These are phyloP conservation scores for Ataeniobius toweri DNA, from an alignment of 2,797 vertebrate species.

Conservation along the genomic window DNA sequence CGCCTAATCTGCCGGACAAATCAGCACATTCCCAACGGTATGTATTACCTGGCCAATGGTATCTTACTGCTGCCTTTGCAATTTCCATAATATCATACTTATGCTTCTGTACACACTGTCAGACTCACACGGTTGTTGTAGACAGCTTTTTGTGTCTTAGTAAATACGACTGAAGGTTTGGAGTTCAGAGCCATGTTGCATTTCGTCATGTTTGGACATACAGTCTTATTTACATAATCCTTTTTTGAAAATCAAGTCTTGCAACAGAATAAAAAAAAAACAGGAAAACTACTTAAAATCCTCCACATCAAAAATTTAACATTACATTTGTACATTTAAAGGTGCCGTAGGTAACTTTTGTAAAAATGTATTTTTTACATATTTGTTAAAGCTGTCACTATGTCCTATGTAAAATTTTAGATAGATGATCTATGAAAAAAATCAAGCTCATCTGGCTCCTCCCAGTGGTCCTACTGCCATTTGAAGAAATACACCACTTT, in stretches of 20 bases:
- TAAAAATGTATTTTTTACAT: too few species aligned
- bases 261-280: not conserved
- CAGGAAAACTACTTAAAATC: not conserved
- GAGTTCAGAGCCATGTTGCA: not conserved
- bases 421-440: too few species aligned
- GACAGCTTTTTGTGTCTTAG: not conserved
- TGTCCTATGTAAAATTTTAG: too few species aligned
- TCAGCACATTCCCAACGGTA: constrained; percentile 30
- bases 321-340: not conserved
- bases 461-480: too few species aligned
- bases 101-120: constrained; percentile 9
- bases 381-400: too few species aligned
- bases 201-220: not conserved
- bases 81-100: constrained; percentile 54
- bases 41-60: constrained; percentile 1
- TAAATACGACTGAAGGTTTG: not conserved
- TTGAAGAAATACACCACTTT: too few species aligned
- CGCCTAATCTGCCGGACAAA: constrained; percentile 31
- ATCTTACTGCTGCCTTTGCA: constrained; percentile 10
- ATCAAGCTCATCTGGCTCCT: too few species aligned
- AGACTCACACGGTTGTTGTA: constrained; percentile 7
- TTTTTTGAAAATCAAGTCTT: not conserved
- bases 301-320: not conserved
- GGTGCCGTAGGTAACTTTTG: not conserved
- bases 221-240: not conserved